A percentile compares a stretch with the other conserved stretches of the same genome.
Evolutionary conservation across 2,888 invertebrate species (phyloP).

Genomic region (Meteorus colon): DNA sequence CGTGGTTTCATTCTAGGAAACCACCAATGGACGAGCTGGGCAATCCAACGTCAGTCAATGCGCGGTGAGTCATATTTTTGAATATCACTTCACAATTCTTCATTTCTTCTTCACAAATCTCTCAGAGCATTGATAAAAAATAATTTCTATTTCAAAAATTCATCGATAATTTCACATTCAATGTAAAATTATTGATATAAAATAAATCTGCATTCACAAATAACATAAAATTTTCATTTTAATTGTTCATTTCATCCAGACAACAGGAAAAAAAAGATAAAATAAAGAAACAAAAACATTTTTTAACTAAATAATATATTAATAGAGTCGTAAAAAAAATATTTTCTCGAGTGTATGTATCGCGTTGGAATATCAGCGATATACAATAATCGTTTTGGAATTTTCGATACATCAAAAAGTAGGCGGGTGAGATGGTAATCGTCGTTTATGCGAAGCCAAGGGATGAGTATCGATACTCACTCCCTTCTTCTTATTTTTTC

Average conservation of each 20-base stretch:
- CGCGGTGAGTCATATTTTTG: constrained; percentile 82
- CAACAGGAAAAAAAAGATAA: background rate
- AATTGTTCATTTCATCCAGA: too few species aligned
- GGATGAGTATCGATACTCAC: constrained; percentile 37
- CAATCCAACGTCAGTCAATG: constrained; percentile 89
- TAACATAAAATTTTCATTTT: too few species aligned
- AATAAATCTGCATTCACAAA: too few species aligned
- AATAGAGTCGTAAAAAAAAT: constrained; percentile 15
- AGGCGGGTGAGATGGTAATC: constrained; percentile 38
- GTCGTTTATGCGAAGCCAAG: constrained; percentile 39
- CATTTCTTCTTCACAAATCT: too few species aligned
- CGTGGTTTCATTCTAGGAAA: constrained; percentile 83
- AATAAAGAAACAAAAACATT: background rate
- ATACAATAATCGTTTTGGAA: constrained; percentile 30
- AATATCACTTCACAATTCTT: too few species aligned
- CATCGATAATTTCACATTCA: too few species aligned
- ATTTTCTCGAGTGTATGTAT: background rate
- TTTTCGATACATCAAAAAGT: constrained; percentile 33
- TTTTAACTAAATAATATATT: background rate
- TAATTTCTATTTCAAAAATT: too few species aligned
- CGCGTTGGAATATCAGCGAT: constrained; percentile 11
- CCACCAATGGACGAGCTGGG: constrained; percentile 90
- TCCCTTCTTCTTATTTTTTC: background rate
- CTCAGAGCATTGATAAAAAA: too few species aligned
- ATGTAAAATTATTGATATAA: too few species aligned